These are phyloP conservation scores for Drosophila sulfurigaster DNA, from an alignment of 1,140 invertebrate genomes.

Conservation along the genomic window DNA sequence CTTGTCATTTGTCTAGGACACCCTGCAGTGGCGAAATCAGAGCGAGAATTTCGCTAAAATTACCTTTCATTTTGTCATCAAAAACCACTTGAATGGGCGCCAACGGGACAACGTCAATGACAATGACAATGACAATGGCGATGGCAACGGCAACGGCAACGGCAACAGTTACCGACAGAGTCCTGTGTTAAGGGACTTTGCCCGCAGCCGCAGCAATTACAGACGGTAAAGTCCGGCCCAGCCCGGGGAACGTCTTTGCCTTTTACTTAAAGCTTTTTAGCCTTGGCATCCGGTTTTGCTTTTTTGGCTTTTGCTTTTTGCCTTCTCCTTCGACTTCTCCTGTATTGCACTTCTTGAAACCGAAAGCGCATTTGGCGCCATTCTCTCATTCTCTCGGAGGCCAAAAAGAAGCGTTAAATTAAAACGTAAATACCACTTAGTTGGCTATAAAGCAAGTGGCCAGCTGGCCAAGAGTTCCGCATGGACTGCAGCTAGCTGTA, in stretches of 20 bases:
- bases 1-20: constrained; percentile 73
- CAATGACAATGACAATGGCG: constrained; percentile 3
- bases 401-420: constrained; percentile 75
- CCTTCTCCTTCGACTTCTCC: constrained; percentile 15
- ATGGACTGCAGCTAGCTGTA: constrained; percentile 49
- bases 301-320: constrained; percentile 51
- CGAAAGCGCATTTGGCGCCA: constrained; percentile 65
- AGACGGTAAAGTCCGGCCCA: constrained; percentile 65
- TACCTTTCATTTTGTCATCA: constrained; percentile 84
- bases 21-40: constrained; percentile 62
- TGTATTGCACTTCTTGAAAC: constrained; percentile 72
- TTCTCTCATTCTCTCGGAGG: not conserved
- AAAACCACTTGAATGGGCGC: constrained; percentile 81
- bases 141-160: not conserved
- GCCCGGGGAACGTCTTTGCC: constrained; percentile 40
- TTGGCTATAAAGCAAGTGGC: constrained; percentile 74
- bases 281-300: constrained; percentile 60
- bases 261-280: constrained; percentile 70
- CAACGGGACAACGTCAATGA: constrained; percentile 9
- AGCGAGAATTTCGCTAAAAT: constrained; percentile 72
- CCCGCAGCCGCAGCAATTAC: constrained; percentile 74
- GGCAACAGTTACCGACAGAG: constrained; percentile 40
- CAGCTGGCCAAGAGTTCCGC: constrained; percentile 12
- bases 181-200: constrained; percentile 52
- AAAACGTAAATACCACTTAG: constrained; percentile 83